Conservation (phyloP, 1,140 invertebrate genomes). For the Luehdorfia chinensis region DNA sequence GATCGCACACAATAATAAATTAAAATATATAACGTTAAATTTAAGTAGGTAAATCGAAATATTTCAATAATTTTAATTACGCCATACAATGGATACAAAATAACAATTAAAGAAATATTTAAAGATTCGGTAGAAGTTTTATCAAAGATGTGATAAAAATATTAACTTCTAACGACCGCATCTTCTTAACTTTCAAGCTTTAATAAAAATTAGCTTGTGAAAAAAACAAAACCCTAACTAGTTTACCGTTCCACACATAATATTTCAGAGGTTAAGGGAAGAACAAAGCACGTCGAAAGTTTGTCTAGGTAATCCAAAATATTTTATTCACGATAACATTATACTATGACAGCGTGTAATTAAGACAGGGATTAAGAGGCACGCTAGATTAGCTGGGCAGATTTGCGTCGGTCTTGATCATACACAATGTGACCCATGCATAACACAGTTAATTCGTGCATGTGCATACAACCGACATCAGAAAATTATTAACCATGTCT, state of each 20-base stretch:
- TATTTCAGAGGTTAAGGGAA: slow-evolving; percentile 11
- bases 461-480: background rate
- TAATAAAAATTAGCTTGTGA: slow-evolving; percentile 6
- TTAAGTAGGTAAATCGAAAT: too few species aligned
- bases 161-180: background rate
- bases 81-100: too few species aligned
- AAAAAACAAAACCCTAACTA: slow-evolving; percentile 14
- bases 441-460: background rate
- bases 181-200: slow-evolving; percentile 15
- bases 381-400: slow-evolving; percentile 14
- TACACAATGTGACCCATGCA: slow-evolving; percentile 12
- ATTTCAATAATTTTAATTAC: too few species aligned
- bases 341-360: slow-evolving; percentile 11
- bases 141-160: background rate
- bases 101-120: too few species aligned
- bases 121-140: too few species aligned
- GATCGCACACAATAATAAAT: too few species aligned
- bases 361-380: slow-evolving; percentile 14
- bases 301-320: slow-evolving; percentile 10
- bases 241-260: slow-evolving; percentile 11
- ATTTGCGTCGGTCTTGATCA: slow-evolving; percentile 15
- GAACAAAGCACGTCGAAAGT: slow-evolving; percentile 16
- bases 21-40: slow-evolving; percentile 3
- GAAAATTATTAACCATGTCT: too few species aligned
- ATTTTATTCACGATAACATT: slow-evolving; percentile 13